phyloP scores from a whole-genome alignment of 2,888 invertebrate species.

The Pseudococcus longispinus region DNA sequence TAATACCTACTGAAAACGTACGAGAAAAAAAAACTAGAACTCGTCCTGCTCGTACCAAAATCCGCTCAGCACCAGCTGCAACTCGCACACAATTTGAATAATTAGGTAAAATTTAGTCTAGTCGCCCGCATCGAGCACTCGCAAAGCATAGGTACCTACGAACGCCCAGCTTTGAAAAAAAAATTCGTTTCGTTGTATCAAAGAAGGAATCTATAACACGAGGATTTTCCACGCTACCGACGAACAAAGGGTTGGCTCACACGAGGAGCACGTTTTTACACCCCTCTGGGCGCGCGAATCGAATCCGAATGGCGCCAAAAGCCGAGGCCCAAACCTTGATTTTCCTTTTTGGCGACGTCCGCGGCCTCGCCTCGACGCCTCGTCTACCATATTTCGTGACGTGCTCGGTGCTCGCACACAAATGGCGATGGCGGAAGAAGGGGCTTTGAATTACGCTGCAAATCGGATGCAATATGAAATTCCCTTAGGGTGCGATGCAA shows the following conservation, averaged over 20 bases:
- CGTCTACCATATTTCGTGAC: conserved; percentile 5
- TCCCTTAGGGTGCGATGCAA: conserved; percentile 16
- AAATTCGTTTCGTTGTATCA: neutral
- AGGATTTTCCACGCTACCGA: neutral
- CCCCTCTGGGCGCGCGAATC: neutral
- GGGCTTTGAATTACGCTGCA: neutral
- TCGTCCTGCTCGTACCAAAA: neutral
- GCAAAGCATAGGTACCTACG: neutral
- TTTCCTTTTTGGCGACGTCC: neutral
- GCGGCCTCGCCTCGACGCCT: neutral
- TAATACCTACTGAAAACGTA: neutral
- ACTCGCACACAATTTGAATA: neutral
- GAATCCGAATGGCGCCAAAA: neutral
- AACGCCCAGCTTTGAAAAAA: neutral
- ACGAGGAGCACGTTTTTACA: neutral
- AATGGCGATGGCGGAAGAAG: neutral
- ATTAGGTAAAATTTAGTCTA: neutral
- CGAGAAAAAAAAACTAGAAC: conserved; percentile 8
- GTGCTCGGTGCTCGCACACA: neutral
- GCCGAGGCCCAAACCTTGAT: neutral
- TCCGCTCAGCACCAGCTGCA: neutral
- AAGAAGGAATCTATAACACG: neutral
- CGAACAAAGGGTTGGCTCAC: neutral
- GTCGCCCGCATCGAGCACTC: neutral
- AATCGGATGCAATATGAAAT: conserved; percentile 20